phyloP scores from a whole-genome alignment of 2,113 vertebrate genomes.

The Poeciliopsis prolifica region DNA sequence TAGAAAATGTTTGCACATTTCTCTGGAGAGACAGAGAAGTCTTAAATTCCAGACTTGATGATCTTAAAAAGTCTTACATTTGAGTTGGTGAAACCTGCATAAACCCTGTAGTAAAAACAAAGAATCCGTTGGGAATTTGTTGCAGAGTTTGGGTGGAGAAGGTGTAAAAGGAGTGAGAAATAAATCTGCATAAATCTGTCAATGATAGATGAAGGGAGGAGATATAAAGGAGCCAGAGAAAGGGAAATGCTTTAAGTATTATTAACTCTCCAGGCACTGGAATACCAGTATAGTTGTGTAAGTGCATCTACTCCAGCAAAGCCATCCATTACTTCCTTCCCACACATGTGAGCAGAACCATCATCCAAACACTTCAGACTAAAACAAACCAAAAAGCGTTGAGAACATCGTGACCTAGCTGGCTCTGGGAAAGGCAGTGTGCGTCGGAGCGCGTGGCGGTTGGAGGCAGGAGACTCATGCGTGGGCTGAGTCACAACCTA shows the following conservation, averaged over 20 bases:
- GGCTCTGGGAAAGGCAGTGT: slow-evolving; percentile 10
- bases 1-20: no score
- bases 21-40: no score
- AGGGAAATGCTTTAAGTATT: not conserved
- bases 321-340: not conserved
- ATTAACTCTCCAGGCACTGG: no score
- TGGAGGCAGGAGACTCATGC: slow-evolving; percentile 22
- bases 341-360: not conserved
- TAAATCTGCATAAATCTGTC: no score
- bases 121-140: no score
- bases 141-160: no score
- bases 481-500: slow-evolving; percentile 51
- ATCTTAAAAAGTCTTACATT: no score
- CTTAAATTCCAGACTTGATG: no score
- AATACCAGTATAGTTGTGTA: not conserved
- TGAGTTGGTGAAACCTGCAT: no score
- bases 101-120: no score
- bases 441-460: not conserved
- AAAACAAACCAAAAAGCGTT: slow-evolving; percentile 8
- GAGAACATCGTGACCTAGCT: slow-evolving; percentile 42
- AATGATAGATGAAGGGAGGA: not conserved
- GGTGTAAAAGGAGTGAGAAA: no score
- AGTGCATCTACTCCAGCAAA: not conserved
- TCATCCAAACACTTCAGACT: not conserved
- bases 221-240: not conserved